Conservation (phyloP, 1,140 invertebrate species). For the Copidosoma floridanum region DNA sequence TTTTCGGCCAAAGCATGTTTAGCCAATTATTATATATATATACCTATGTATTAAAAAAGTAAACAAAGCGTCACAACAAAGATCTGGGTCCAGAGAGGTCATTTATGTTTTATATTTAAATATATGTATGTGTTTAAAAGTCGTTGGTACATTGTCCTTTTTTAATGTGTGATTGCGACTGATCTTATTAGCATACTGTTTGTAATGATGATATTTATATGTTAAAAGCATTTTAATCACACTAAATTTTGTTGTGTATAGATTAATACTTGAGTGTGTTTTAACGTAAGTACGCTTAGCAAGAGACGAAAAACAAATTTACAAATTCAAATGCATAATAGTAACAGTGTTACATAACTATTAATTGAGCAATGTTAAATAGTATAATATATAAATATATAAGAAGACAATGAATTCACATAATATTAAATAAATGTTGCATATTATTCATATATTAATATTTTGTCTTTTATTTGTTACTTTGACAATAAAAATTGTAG, state of each 20-base stretch:
- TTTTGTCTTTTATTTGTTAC: neutral
- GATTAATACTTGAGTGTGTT: neutral
- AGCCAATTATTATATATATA: constrained; percentile 1
- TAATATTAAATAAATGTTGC: constrained; percentile 20
- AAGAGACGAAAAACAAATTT: neutral
- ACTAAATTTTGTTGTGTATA: neutral
- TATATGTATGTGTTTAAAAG: too few species aligned
- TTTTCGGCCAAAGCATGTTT: constrained; percentile 15
- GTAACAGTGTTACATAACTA: too few species aligned
- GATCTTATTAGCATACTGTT: constrained; percentile 13
- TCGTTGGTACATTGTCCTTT: constrained; percentile 11
- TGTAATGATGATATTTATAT: constrained; percentile 4
- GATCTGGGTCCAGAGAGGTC: constrained; percentile 15
- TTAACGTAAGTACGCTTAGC: neutral
- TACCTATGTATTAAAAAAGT: too few species aligned
- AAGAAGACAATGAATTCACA: constrained; percentile 11
- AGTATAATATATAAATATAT: constrained; percentile 11
- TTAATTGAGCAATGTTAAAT: too few species aligned
- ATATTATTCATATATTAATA: neutral
- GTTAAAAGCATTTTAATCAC: constrained; percentile 10
- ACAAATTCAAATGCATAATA: too few species aligned
- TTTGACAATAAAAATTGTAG: too few species aligned
- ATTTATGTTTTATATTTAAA: constrained; percentile 22
- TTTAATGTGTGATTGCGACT: constrained; percentile 6
- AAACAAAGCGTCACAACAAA: neutral